These are phyloP conservation scores for Drosophila leontia DNA, from an alignment of 1,140 invertebrate species.

Conservation along the genomic window DNA sequence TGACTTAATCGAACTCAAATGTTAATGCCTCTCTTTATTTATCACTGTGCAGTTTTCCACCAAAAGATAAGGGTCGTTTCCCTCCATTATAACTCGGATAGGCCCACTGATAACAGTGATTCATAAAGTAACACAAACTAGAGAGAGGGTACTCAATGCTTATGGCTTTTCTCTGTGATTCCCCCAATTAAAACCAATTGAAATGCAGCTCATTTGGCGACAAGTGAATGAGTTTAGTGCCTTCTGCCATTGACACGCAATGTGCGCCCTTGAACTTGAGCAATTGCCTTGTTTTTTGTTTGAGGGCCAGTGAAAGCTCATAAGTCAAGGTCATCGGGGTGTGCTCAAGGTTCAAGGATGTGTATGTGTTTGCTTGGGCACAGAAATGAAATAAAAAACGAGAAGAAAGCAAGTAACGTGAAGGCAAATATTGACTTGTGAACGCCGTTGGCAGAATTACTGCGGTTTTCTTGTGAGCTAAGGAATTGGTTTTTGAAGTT, in stretches of 20 bases:
- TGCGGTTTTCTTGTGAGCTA: constrained; percentile 2
- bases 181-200: constrained; percentile 22
- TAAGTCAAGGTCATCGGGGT: constrained; percentile 42
- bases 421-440: neutral
- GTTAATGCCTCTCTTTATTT: constrained; percentile 41
- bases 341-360: constrained; percentile 35
- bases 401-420: neutral
- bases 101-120: constrained; percentile 18
- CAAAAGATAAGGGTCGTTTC: constrained; percentile 25
- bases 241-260: constrained; percentile 31
- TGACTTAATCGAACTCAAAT: constrained; percentile 60
- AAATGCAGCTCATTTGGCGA: constrained; percentile 29
- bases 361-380: neutral
- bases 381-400: neutral
- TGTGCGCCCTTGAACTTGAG: constrained; percentile 44
- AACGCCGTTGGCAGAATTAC: neutral
- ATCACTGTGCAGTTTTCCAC: constrained; percentile 7
- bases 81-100: constrained; percentile 18
- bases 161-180: neutral
- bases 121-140: constrained; percentile 13
- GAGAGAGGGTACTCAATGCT: neutral
- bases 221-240: constrained; percentile 13
- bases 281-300: constrained; percentile 23
- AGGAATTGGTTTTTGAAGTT: constrained; percentile 10
- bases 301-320: constrained; percentile 23